Evolutionary conservation across 2,113 vertebrate species (phyloP).

Genomic region (Desmodus rotundus): DNA sequence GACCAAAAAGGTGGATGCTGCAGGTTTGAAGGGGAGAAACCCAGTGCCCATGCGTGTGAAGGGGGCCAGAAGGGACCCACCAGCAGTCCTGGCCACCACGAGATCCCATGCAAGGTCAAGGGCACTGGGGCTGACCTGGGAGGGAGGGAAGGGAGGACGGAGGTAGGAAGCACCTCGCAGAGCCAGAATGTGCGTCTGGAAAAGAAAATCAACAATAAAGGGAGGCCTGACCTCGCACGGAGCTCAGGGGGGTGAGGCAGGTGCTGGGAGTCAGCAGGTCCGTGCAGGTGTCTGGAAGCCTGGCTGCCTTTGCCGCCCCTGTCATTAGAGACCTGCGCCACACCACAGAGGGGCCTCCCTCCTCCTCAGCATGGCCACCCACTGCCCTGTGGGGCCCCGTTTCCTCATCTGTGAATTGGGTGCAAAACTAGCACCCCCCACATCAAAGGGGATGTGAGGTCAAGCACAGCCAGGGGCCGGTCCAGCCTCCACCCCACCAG

Average conservation of each 20-base stretch:
- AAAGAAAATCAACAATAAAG: background rate
- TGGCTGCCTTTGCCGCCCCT: background rate
- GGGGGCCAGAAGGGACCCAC: background rate
- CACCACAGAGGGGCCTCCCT: background rate
- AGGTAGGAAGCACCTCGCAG: background rate
- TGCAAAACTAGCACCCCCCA: background rate
- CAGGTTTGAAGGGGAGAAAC: background rate
- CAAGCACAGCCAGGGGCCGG: fast-evolving
- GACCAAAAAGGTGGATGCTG: background rate
- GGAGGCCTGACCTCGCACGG: background rate
- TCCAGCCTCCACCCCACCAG: background rate
- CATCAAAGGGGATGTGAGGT: background rate
- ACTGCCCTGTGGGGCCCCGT: background rate
- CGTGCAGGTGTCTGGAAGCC: background rate
- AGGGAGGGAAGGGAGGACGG: background rate
- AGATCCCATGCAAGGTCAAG: background rate
- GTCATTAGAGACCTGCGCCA: background rate
- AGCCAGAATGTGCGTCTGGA: background rate
- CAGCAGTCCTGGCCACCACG: background rate
- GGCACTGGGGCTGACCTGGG: background rate
- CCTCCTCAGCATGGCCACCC: fast-evolving
- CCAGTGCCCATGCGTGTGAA: too few species aligned
- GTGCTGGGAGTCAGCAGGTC: background rate
- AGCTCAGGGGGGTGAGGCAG: background rate
- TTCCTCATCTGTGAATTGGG: background rate